Base-by-base conservation (phyloP, 2,113 vertebrate species). In the Rostratula benghalensis region DNA sequence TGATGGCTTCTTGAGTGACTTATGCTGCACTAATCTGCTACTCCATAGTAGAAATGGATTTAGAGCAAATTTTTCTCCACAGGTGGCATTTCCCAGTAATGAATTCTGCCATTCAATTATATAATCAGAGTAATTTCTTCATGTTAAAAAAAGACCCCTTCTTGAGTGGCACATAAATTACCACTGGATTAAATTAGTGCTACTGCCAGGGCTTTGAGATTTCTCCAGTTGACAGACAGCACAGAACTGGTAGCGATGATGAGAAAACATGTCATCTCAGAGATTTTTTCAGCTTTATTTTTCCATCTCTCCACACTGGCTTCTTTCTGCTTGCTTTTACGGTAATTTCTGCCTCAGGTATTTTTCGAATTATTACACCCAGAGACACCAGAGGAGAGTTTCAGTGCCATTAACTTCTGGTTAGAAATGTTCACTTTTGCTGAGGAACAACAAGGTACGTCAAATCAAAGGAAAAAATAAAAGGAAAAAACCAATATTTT, bases 91-190 rank as follows among this genome's bases (percentile, higher is more conserved):
- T 97, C 46, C 51, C 46, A 83, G 75, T 85, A 96, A 96, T 93
- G 93, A 96, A 93, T 92, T 95, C 85, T 97, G 90, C 93, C 92
- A 93, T 91, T 97, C 90, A 95, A 94, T 95, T 97, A 88, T 82
- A 76, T 88, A 97, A 95, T 93, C 94, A 92, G 39, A 74, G 54
- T 91, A 86, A 95, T 96, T 94, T 92, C 71, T 96, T 85, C 84
- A 75, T 78, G 79, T 97, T 97, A 91, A 90, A 94, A 96, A 89
- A 90, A 87, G 48, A 33, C 43, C 51, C 50, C 22, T 83, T 86
- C 88, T 81, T 95, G 93, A 96, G 64, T 95, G 95, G 83, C 94
- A 95, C 88, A 69, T 93, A 94, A 95, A 97, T 95, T 96, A 90
- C 64, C n/a, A 81, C 39, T 23, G 5, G 84, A 88, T 95, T 94